Evolutionary conservation across 2,113 vertebrate species (phyloP).

Genomic region (Podarcis muralis): DNA sequence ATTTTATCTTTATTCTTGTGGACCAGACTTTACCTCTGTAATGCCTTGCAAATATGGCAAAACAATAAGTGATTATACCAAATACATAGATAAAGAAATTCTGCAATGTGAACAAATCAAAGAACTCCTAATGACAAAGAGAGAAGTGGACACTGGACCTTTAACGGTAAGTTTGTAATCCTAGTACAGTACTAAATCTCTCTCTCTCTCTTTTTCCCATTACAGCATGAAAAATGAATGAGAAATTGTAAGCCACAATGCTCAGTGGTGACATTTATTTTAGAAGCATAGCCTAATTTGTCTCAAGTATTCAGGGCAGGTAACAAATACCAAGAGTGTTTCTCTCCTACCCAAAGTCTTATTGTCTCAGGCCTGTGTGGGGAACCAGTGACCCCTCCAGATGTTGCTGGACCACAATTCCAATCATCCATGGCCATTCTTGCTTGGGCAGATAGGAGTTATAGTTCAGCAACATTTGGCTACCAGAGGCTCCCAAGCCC

Average conservation of each 20-base stretch:
- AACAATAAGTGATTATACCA: conserved; percentile 80
- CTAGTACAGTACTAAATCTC: not conserved
- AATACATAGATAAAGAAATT: conserved; percentile 89
- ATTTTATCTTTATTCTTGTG: conserved; percentile 89
- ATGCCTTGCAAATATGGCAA: conserved; percentile 97
- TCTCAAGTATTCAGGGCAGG: not conserved
- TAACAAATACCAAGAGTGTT: not conserved
- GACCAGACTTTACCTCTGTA: conserved; percentile 91
- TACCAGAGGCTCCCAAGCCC: too few species aligned
- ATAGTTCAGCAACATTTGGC: too few species aligned
- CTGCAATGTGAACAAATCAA: conserved; percentile 87
- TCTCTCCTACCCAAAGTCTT: too few species aligned
- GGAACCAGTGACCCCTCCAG: not conserved
- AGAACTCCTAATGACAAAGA: conserved; percentile 88
- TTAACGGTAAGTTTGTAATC: conserved; percentile 85
- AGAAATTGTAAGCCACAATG: not conserved
- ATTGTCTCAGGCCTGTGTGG: too few species aligned
- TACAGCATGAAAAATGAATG: not conserved
- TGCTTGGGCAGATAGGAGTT: too few species aligned
- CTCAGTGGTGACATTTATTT: not conserved
- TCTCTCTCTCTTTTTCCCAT: conserved; percentile 7
- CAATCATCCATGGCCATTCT: too few species aligned
- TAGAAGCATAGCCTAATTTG: not conserved
- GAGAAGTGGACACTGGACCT: conserved; percentile 83
- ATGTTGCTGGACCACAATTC: not conserved